Percentiles rank a stretch among this genome's conserved stretches.
phyloP scores from a whole-genome alignment of 2,888 invertebrate species.

The Drosophila prolongata region DNA sequence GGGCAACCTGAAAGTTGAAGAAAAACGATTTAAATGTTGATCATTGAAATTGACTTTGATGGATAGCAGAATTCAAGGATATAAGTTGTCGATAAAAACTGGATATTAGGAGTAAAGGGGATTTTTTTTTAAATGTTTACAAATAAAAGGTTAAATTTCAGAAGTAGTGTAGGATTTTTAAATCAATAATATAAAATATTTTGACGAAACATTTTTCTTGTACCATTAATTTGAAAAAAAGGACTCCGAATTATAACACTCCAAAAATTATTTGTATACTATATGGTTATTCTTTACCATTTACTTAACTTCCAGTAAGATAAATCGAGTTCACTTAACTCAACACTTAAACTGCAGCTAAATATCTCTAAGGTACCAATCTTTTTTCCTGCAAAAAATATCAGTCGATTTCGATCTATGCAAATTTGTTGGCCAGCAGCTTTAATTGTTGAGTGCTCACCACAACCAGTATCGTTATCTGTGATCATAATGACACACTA shows the following conservation, averaged over 20 bases:
- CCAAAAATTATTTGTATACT: no score
- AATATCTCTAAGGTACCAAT: constrained; percentile 2
- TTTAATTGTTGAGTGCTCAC: constrained; percentile 21
- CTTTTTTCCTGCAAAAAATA: constrained; percentile 1
- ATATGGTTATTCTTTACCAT: neutral
- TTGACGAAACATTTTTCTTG: no score
- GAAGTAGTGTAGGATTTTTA: no score
- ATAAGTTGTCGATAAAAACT: neutral
- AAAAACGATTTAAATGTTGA: constrained; percentile 27
- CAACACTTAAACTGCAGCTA: constrained; percentile 1
- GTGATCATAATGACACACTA: constrained; percentile 46
- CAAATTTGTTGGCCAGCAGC: constrained; percentile 19
- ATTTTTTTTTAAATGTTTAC: neutral
- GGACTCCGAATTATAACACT: no score
- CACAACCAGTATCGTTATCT: constrained; percentile 35
- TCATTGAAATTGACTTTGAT: constrained; percentile 35
- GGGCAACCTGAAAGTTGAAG: constrained; percentile 5
- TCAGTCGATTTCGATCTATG: neutral
- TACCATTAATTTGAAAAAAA: no score
- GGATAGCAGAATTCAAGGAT: constrained; percentile 11
- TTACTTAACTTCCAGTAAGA: neutral
- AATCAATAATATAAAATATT: no score
- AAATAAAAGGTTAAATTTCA: no score
- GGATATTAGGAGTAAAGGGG: neutral
- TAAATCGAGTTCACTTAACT: constrained; percentile 2